phyloP scores from a whole-genome alignment of 2,113 vertebrate genomes.

The Indri indri region DNA sequence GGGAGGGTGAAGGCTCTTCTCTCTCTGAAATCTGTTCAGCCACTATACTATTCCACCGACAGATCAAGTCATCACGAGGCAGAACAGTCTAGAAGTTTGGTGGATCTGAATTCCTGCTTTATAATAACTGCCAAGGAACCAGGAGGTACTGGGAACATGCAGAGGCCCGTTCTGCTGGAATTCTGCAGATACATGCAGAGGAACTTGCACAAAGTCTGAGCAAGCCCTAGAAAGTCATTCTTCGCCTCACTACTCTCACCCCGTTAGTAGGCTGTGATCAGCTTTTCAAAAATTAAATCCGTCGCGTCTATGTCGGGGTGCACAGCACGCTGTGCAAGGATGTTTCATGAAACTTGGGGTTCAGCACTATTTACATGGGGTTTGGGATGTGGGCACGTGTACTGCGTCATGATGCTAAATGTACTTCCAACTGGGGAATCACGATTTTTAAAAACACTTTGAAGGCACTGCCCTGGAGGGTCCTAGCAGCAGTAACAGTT shows the following conservation, averaged over 20 bases:
- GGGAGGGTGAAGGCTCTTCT: neutral
- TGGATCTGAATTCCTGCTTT: neutral
- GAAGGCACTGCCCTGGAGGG: neutral
- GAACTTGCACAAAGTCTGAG: neutral
- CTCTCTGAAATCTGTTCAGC: neutral
- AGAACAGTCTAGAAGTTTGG: neutral
- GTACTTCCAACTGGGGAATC: neutral
- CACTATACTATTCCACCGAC: neutral
- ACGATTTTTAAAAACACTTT: neutral
- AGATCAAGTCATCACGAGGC: neutral
- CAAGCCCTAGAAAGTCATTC: neutral
- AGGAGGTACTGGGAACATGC: fast-evolving
- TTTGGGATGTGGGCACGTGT: neutral
- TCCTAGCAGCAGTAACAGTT: neutral
- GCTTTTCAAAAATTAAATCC: neutral
- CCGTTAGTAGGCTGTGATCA: neutral
- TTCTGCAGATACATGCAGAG: neutral
- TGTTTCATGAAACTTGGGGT: no score
- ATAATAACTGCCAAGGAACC: neutral
- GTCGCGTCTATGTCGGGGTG: neutral
- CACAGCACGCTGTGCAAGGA: neutral
- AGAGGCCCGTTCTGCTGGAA: neutral
- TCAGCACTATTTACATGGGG: neutral
- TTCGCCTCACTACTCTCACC: neutral
- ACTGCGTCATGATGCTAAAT: no score